Base-by-base conservation (phyloP, 2,113 vertebrate species). In the Columbina picui region DNA sequence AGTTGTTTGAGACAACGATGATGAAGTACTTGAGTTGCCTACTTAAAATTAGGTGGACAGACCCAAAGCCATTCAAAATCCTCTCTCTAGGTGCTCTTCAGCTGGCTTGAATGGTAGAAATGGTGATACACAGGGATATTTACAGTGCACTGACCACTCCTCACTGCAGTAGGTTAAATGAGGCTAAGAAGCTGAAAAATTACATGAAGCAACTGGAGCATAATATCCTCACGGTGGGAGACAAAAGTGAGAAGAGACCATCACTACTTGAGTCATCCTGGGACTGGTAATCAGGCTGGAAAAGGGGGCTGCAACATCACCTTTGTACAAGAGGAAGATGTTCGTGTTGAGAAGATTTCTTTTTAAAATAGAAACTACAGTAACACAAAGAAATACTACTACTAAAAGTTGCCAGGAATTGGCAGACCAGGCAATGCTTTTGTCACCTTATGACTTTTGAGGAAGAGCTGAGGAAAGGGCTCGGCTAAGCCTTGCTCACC, bases 181-280 rank as follows among this genome's bases (percentile, higher is more conserved):
- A 95, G 82, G 79, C 75, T 71, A 56, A 91, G 93, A 93, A 93
- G 79, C 69, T 86, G 79, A 86, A 95, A 95, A 95, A 88, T 80
- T 64, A 78, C 69, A 74, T 94, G 87, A 95, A 95, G 69, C 76
- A 93, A 96, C 61, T 92, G 90, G 76, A 93, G 85, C 60, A 39
- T 87, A 90, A 78, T 70, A 95, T 32, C 79, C 92, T 84, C 55
- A 47, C 56, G 78, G 83, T 39, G 19, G 60, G 60, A 89, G 52
- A 92, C 34, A 55, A 87, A 87, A 87, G 86, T 2, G 8, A 65
- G 49, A 84, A 93, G 69, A 83, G 55, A 87, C 32, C 55, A 57
- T 45, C 1, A 3, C 43, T 94, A 7, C 71, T 90, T 12, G 10
- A 94, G 76, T 79, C 61, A 79, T 60, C n/a, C 64, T 36, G 36